These are phyloP conservation scores for Phalacrocorax brasilianus DNA, from an alignment of 2,113 vertebrate species.

Conservation along the genomic window DNA sequence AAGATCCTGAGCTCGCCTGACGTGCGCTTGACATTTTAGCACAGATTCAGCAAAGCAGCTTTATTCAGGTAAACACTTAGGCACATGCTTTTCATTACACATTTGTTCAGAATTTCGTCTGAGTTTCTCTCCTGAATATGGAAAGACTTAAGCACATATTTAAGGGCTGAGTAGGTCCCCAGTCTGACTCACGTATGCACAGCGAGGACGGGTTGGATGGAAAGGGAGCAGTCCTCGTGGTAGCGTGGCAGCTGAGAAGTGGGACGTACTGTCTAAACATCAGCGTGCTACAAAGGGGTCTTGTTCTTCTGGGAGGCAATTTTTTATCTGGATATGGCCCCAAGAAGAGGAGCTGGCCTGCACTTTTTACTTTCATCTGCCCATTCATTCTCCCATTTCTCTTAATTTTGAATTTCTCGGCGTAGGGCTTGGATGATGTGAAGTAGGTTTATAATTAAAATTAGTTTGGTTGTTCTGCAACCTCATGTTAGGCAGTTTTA, in stretches of 20 bases:
- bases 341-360: not conserved
- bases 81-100: not conserved
- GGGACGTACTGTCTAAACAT: not conserved
- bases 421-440: not conserved
- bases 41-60: not conserved
- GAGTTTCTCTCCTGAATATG: not conserved
- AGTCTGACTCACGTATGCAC: not conserved
- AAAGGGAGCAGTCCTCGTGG: not conserved
- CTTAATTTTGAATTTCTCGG: not conserved
- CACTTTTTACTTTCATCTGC: not conserved
- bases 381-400: not conserved
- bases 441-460: not conserved
- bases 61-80: conserved; percentile 44
- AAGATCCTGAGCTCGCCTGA: conserved; percentile 3
- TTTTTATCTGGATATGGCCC: not conserved
- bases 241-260: not conserved
- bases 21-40: not conserved
- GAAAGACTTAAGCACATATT: conserved; percentile 26
- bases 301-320: not conserved
- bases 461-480: not conserved
- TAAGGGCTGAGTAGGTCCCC: not conserved
- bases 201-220: not conserved
- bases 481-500: not conserved
- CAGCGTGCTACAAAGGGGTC: not conserved
- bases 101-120: not conserved